These are phyloP conservation scores for Miopithecus talapoin DNA, from an alignment of 2,797 vertebrate genomes.

Conservation along the genomic window DNA sequence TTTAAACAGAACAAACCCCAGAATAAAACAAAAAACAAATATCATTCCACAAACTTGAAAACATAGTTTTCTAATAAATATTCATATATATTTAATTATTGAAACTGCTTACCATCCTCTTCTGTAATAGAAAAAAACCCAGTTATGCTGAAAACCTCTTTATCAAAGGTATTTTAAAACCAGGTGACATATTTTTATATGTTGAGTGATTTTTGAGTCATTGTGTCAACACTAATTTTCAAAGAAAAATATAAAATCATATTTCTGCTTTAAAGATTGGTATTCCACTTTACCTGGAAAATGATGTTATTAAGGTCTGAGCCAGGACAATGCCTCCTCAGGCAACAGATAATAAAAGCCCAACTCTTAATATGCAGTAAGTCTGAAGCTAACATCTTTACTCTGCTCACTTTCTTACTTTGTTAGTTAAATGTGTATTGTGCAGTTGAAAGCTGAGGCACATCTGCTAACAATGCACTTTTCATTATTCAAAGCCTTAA, in stretches of 20 bases:
- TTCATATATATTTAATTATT: not conserved
- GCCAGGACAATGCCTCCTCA: conserved; percentile 18
- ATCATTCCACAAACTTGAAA: conserved; percentile 15
- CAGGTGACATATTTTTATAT: not conserved
- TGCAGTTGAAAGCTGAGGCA: conserved; percentile 54
- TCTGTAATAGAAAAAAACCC: not conserved
- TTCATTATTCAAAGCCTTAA: conserved; percentile 70
- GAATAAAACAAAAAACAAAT: conserved; percentile 17
- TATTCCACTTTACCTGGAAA: conserved; percentile 52
- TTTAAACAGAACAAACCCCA: not conserved
- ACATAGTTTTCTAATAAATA: conserved; percentile 21
- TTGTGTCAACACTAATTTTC: conserved; percentile 56
- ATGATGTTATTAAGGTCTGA: not conserved
- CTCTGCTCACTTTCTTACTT: not conserved
- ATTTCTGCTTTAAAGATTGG: not conserved
- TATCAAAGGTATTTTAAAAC: conserved; percentile 38
- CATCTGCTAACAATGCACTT: conserved; percentile 61
- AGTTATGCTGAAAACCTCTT: not conserved
- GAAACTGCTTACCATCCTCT: conserved; percentile 6
- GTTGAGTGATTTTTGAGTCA: conserved; percentile 33
- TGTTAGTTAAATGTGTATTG: conserved; percentile 33
- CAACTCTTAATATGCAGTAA: not conserved
- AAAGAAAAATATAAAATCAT: conserved; percentile 29
- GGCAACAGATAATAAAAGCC: not conserved
- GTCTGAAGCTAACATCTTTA: conserved; percentile 18